Evolutionary conservation across 2,113 vertebrate genomes (phyloP), one percentile per base, ranked within the genome.

Genomic region (Uria lomvia): DNA sequence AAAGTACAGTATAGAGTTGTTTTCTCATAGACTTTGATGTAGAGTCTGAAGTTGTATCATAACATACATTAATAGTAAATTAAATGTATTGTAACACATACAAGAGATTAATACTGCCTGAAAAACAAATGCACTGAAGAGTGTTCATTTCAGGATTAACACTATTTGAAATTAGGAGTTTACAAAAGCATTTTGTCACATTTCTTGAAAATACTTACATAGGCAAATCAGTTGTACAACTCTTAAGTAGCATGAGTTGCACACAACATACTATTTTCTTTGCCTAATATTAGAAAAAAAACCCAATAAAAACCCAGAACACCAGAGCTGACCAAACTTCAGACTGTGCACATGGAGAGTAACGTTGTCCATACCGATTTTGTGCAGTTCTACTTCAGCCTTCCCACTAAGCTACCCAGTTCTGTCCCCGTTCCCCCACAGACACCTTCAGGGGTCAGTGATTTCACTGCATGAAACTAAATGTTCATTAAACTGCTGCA

Each of bases 401-500:
- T 74, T 78, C 16, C 63, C 80, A 85, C 10, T 38, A 81, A 68
- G 53, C 36, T 60, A 85, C 24, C n/a, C 76, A 56, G 8, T 70
- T 84, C 67, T 78, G 12, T 32, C 30, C 30, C 36, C 6, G 3
- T 49, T 6, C 3, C 30, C 14, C 22, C 5, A 8, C 3, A 6
- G 3, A 43, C 18, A 68, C 1, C 32, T 91, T 70, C 56, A 91
- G 85, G 73, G 70, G 73, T 92, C 88, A 92, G 15, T 13, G 32
- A 72, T 66, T 90, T 94, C 86, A 87, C 70, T 47, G 45, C 89
- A 85, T 62, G 80, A 89, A 89, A 82, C 62, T 40, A 65, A 75
- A 55, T 19, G 60, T 58, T 90, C 83, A 89, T 92, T 95, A 79
- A 95, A 87, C 29, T 43, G 49, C 73, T 79, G 66, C 66, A 63